Base-by-base conservation (phyloP, 2,113 vertebrate species). In the Ceuthmochares aereus region DNA sequence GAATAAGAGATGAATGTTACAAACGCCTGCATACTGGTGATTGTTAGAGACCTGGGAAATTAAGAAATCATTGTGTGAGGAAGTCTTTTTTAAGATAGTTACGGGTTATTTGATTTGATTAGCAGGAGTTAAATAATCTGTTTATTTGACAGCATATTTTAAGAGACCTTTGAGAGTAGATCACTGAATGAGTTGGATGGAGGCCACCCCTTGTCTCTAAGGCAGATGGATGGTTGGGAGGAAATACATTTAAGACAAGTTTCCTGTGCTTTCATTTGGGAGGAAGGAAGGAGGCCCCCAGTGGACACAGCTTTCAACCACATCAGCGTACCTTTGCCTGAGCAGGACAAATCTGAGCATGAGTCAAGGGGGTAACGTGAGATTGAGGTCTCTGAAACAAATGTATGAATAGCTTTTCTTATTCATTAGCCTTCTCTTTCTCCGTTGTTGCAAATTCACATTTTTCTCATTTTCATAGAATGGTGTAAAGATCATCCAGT, bases 91-190 rank as follows among this genome's bases (percentile, higher is more conserved):
- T 30, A 12, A 74, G 63, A 75, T 87, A 74, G 68, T 43, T 90
- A 72, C 10, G n/a, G 10, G 5, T 30, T 75, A 52, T 94, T 92
- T 92, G 2, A 86, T 90, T 89, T 87, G 87, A 94, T 97, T 90
- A 95, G 56, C 67, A 82, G 64, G 64, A 88, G 64, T 95, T 93
- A 80, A 96, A 95, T 69, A 87, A 94, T 90, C 67, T 93, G 51
- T 83, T 94, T 94, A 94, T 96, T 96, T 86, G 85, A 93, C 90
- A 93, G 79, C 40, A 26, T 88, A 83, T 86, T 96, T 94, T 90
- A 90, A 91, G 88, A 93, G 82, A 88, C 75, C 68, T 80, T 94
- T 63, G 83, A 94, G 85, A 93, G 47, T 52, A 94, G 52, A 86
- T 84, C 82, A 34, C 73, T 72, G 79, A 83, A 64, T 60, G 80